phyloP scores from a whole-genome alignment of 2,888 invertebrate genomes.

The Marronus borbonicus region DNA sequence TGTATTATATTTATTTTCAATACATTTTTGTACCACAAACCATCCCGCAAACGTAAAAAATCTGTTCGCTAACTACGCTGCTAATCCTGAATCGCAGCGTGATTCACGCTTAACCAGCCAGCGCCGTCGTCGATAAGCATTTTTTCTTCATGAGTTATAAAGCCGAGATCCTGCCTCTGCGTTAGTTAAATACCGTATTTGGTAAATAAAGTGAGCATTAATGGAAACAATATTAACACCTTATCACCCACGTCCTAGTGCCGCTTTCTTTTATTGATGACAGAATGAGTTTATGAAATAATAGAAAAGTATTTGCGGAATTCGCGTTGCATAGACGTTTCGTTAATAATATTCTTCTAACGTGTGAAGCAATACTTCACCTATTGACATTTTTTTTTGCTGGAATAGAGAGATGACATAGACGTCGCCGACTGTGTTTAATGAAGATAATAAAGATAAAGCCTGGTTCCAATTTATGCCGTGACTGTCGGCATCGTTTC shows the following conservation, averaged over 20 bases:
- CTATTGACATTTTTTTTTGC: no score
- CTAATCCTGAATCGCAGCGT: constrained; percentile 22
- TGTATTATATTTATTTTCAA: no score
- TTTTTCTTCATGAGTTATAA: constrained; percentile 28
- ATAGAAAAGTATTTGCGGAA: constrained; percentile 18
- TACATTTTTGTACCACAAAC: no score
- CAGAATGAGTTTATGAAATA: constrained; percentile 22
- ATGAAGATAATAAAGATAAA: no score
- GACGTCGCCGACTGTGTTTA: no score
- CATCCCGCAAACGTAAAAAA: no score
- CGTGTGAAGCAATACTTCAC: no score
- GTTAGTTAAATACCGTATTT: constrained; percentile 7
- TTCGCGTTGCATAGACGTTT: background rate
- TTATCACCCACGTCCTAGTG: constrained; percentile 25
- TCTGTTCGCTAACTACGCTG: background rate
- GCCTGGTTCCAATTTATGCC: no score
- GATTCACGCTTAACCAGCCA: constrained; percentile 53
- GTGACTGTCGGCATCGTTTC: no score
- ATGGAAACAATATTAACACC: background rate
- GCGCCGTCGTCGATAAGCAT: constrained; percentile 8
- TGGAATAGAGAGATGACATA: no score
- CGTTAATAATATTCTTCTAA: no score
- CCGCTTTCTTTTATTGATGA: constrained; percentile 20
- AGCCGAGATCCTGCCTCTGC: background rate
- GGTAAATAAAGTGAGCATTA: background rate